Base-by-base conservation (phyloP, 2,888 invertebrate species). In the Brenthis hecate region DNA sequence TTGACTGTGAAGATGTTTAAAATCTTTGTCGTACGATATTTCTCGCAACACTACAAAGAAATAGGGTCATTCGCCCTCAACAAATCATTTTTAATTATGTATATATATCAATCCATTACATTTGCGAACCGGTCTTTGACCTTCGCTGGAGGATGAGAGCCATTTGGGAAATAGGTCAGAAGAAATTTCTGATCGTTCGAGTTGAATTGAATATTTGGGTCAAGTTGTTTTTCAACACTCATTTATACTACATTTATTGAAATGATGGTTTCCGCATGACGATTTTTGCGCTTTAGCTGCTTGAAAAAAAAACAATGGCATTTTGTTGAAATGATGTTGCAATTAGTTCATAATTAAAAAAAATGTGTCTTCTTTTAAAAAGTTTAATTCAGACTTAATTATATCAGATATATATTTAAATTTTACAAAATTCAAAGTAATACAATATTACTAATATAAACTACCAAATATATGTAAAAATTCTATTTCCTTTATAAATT, bases 41-140 rank as follows among this genome's bases (percentile, higher is more conserved):
- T 62, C 71, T 51, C 16, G 69, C 88, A 84, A 61, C 89, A 83
- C 89, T 90, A 86, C 48, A 32, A 73, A 81, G 80, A 81, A 87
- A 85, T 85, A 88, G 83, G 91, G 90, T 88, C 90, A 87, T 88
- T 90, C 86, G 85, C 91, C 91, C 85, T 85, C 87, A 81, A 87
- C 89, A 89, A 91, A 87, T 90, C 89, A 91, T 90, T 92, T 91
- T 92, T 92, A 92, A 91, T 92, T 92, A 80, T 91, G 85, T 88
- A 83, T 80, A 82, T 85, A 85, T 85, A 84, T 85, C 88, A 89
- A 90, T 91, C 47, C 86, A 85, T 87, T 83, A 83, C 86, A 89
- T 88, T 84, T 54, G 58, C 58, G 47, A 54, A 60, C 75, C 74
- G 88, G 85, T 83, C 85, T 78, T 78, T 83, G 86, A 85, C 82